phyloP scores from a whole-genome alignment of 2,888 invertebrate genomes.

The Masnerella sp. region DNA sequence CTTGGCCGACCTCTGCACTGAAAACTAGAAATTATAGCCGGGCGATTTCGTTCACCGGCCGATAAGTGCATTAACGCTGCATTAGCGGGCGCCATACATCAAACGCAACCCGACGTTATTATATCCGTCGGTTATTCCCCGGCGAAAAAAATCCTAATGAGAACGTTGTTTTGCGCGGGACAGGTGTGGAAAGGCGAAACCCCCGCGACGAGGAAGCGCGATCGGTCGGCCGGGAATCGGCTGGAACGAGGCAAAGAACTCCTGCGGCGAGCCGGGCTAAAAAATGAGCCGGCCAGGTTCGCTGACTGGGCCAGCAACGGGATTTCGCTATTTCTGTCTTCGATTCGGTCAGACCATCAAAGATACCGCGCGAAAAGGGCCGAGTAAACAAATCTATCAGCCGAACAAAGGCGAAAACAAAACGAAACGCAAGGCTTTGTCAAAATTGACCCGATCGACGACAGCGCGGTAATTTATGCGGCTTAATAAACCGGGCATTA shows the following conservation, averaged over 20 bases:
- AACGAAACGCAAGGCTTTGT: conserved; percentile 6
- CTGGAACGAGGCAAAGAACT: conserved; percentile 56
- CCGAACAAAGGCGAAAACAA: conserved; percentile 3
- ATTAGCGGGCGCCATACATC: conserved; percentile 15
- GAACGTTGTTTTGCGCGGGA: conserved; percentile 46
- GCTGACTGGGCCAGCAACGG: conserved; percentile 58
- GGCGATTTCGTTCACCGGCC: conserved; percentile 1
- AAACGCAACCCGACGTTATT: conserved; percentile 19
- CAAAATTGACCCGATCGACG: conserved; percentile 34
- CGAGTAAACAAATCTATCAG: conserved; percentile 19
- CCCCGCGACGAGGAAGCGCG: conserved; percentile 38
- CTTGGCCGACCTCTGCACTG: too few species aligned
- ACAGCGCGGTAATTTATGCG: conserved; percentile 30
- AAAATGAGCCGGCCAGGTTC: conserved; percentile 65
- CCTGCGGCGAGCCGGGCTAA: conserved; percentile 68
- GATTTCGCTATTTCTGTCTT: conserved; percentile 22
- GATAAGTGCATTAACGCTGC: conserved; percentile 18
- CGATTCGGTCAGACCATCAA: conserved; percentile 2
- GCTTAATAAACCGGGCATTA: conserved; percentile 26
- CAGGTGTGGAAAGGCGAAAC: conserved; percentile 67
- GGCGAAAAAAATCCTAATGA: conserved; percentile 36
- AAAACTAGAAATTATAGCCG: too few species aligned
- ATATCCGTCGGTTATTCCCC: conserved; percentile 6
- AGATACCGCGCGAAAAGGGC: conserved; percentile 22
- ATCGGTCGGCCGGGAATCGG: conserved; percentile 27